Conservation (phyloP, 2,113 vertebrate genomes). For the Phalacrocorax brasilianus region DNA sequence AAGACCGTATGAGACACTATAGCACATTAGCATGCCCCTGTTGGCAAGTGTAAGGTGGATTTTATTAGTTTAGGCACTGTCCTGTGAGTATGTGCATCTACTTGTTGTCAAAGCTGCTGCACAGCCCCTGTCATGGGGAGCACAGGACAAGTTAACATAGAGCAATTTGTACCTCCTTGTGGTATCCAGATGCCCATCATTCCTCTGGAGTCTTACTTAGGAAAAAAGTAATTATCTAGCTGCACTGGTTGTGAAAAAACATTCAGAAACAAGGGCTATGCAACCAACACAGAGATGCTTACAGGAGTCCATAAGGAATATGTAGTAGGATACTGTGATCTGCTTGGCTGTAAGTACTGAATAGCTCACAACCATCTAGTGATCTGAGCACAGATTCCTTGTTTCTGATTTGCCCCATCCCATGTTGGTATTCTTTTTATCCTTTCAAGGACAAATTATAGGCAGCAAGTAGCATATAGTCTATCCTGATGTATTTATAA, state of each 20-base stretch:
- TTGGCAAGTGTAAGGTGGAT: background rate
- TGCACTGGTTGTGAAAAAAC: background rate
- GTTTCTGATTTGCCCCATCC: background rate
- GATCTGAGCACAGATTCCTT: background rate
- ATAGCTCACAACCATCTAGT: background rate
- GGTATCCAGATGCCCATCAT: background rate
- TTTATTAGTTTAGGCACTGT: background rate
- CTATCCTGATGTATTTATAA: background rate
- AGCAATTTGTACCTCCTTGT: accelerated
- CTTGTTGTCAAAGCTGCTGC: background rate
- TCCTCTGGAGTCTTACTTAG: background rate
- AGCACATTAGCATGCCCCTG: background rate
- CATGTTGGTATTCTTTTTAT: background rate
- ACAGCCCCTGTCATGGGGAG: background rate
- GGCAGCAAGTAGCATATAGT: background rate
- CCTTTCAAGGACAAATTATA: background rate
- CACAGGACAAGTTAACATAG: background rate
- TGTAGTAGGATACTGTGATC: background rate
- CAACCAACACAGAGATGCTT: background rate
- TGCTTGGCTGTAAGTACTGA: background rate
- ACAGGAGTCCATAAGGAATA: background rate
- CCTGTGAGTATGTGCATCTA: background rate
- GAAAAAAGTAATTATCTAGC: background rate
- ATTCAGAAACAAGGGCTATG: background rate
- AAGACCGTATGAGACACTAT: background rate